These are phyloP conservation scores for Gymnogyps californianus DNA, from an alignment of 2,113 vertebrate genomes.

Conservation along the genomic window DNA sequence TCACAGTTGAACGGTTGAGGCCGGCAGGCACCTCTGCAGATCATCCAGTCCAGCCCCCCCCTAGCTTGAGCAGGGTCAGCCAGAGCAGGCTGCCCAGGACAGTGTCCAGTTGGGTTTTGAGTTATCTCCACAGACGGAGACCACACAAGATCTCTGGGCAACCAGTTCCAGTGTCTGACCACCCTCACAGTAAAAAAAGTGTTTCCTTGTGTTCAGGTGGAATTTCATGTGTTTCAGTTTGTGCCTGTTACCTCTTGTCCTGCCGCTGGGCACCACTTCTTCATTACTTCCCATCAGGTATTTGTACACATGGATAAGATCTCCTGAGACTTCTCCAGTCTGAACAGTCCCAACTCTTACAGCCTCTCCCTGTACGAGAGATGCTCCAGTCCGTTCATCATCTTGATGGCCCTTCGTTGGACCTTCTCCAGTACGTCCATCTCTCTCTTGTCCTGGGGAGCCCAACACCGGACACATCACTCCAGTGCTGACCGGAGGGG, in stretches of 20 bases:
- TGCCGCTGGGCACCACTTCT: background rate
- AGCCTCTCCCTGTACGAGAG: background rate
- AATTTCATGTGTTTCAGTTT: background rate
- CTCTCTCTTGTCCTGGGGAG: background rate
- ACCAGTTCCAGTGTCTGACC: background rate
- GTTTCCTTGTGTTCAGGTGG: background rate
- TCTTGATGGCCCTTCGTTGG: background rate
- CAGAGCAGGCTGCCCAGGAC: background rate
- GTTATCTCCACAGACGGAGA: background rate
- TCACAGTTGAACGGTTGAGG: background rate
- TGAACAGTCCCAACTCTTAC: background rate
- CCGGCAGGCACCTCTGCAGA: background rate
- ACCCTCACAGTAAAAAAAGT: background rate
- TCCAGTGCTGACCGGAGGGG: background rate
- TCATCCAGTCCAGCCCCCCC: background rate
- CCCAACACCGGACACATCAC: background rate
- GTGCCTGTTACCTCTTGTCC: background rate
- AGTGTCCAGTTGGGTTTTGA: background rate
- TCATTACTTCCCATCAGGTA: background rate
- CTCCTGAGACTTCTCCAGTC: background rate
- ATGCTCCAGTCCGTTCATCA: background rate
- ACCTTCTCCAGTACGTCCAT: background rate
- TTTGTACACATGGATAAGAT: background rate
- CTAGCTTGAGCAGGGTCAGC: rapidly evolving
- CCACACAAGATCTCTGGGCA: background rate